Base-by-base conservation (phyloP, 2,888 invertebrate genomes). In the Megaustenia siamemsis region DNA sequence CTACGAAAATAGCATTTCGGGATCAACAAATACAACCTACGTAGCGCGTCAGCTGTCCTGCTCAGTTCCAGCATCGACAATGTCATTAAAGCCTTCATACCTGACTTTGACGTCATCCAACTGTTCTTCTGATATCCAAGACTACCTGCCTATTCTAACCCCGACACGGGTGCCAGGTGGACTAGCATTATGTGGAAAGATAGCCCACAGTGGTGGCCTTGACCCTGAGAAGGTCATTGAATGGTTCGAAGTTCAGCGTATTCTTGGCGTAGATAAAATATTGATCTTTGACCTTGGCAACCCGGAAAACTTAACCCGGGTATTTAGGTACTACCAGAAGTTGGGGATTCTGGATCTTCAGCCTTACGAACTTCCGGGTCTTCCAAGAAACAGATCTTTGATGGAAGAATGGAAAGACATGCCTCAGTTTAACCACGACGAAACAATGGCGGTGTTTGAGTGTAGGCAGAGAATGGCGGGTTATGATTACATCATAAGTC, bases 391-490 rank as follows among this genome's bases (percentile, higher is more conserved):
- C 66, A 49, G 84, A n/a, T 66, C 80, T 4, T 8, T 84, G 66
- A 24, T 49, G 66, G 84, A 66, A 32, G 49, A 49, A n/a, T 8
- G 40, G 32, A 83, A 40, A 28, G 8, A 24, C 4, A 78, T 53
- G 18, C 2, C 3, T 0, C 77, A 83, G 75, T 84, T 82, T n/a
- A 75, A 49, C 8, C 87, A 88, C 32, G 88, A 88, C 80, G 87
- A 88, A 75, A 60, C 86, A 10, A 66, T 88, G 63, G 79, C 86
- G 6, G 85, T 88, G 32, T 71, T 87, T 45, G 88, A 88, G 76
- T 88, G 88, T 79, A 81, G 83, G 18, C 83, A 86, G 63, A 63
- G 88, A n/a, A 86, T 88, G 82, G 43, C 79, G 1, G 88, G 86
- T 15, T 87, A 85, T 68, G 60, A 69, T 15, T 86, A 77, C 71